Evolutionary conservation across 2,113 vertebrate species (phyloP).

Genomic region (Microtus ochrogaster): DNA sequence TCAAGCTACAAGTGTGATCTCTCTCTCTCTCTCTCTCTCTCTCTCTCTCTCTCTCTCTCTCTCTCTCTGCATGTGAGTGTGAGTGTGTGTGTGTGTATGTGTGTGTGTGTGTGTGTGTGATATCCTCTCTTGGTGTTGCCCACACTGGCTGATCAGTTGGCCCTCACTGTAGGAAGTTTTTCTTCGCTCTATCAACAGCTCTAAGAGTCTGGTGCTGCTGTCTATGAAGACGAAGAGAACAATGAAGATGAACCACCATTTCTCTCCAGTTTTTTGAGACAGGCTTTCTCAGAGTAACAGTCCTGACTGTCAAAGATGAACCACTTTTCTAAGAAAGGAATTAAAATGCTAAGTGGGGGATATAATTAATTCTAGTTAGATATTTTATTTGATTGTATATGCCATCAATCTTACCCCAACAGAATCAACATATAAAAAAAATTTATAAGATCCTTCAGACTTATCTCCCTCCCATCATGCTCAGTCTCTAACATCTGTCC

Average conservation of each 20-base stretch:
- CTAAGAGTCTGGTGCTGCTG: neutral
- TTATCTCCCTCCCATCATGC: neutral
- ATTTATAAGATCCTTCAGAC: neutral
- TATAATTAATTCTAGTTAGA: constrained; percentile 22
- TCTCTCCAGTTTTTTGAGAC: neutral
- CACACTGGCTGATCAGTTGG: neutral
- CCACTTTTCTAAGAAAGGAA: neutral
- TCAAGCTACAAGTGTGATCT: neutral
- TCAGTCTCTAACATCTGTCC: neutral
- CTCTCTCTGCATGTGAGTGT: neutral
- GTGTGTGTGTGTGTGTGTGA: too few species aligned
- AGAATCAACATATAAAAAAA: neutral
- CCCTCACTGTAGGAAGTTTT: constrained; percentile 17
- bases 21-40: neutral
- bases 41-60: neutral
- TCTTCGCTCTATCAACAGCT: neutral
- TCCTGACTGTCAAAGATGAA: neutral
- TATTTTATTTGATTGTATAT: neutral
- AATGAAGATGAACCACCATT: neutral
- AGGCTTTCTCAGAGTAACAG: neutral
- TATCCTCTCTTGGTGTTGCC: neutral
- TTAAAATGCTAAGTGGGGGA: neutral
- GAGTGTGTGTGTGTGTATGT: neutral
- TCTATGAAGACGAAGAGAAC: neutral
- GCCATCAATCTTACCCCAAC: constrained; percentile 21